Conservation (phyloP, 2,888 invertebrate species). For the Ptilodon capucinus region DNA sequence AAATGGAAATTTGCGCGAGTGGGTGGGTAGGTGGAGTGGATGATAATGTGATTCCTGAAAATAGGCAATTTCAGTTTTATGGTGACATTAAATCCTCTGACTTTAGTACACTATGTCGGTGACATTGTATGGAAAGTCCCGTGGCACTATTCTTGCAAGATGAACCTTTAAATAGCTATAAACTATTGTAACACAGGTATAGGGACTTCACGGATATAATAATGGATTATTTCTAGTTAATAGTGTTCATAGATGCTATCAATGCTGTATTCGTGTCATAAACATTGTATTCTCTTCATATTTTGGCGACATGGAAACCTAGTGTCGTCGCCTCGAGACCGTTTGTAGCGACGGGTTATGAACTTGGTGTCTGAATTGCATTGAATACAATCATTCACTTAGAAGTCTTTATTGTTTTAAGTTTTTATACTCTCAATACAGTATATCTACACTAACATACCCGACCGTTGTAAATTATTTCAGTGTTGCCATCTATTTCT, state of each 20-base stretch:
- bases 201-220: neutral
- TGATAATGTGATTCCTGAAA: conserved; percentile 48
- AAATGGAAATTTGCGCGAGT: conserved; percentile 44
- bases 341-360: conserved; percentile 28
- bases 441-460: conserved; percentile 17
- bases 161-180: neutral
- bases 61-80: conserved; percentile 53
- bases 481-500: conserved; percentile 26
- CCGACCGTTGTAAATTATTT: conserved; percentile 17
- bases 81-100: conserved; percentile 45
- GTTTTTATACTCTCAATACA: conserved; percentile 27
- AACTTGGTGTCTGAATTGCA: conserved; percentile 47
- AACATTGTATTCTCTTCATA: neutral
- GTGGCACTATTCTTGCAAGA: conserved; percentile 5
- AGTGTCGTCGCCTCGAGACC: neutral
- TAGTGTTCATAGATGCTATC: neutral
- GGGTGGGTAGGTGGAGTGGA: conserved; percentile 39
- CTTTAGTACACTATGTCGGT: conserved; percentile 35
- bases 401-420: conserved; percentile 48
- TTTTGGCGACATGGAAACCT: neutral
- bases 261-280: neutral
- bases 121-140: conserved; percentile 30
- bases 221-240: neutral
- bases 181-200: conserved; percentile 8
- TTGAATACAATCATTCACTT: conserved; percentile 60